Percentiles rank a stretch among this genome's conserved stretches.
Evolutionary conservation across 2,888 invertebrate species (phyloP).

Genomic region (Tenthredo livida): DNA sequence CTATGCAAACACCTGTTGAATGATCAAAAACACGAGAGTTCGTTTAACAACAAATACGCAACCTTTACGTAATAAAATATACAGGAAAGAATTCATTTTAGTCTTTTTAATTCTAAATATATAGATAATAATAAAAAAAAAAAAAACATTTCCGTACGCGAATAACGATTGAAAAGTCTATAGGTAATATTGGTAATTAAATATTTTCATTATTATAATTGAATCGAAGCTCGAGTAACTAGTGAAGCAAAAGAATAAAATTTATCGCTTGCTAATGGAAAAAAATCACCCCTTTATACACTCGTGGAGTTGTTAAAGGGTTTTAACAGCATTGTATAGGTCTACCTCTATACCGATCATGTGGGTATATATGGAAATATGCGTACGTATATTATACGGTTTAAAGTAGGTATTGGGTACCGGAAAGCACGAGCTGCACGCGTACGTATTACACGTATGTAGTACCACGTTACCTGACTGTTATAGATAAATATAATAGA

Average conservation of each 20-base stretch:
- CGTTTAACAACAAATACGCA: neutral
- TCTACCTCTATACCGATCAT: neutral
- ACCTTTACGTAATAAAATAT: neutral
- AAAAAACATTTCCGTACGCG: too few species aligned
- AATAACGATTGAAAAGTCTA: too few species aligned
- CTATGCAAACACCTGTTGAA: neutral
- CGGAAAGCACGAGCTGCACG: conserved; percentile 5
- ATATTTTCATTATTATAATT: too few species aligned
- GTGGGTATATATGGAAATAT: neutral
- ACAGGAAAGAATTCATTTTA: neutral
- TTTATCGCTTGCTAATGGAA: conserved; percentile 11
- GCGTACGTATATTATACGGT: neutral
- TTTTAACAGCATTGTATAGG: neutral
- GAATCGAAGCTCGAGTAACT: neutral
- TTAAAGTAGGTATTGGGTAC: neutral
- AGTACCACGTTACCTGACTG: too few species aligned
- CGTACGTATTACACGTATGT: neutral
- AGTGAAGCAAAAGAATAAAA: neutral
- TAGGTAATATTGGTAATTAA: too few species aligned
- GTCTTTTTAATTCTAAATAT: too few species aligned
- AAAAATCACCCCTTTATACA: conserved; percentile 10
- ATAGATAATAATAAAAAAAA: too few species aligned
- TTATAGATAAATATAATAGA: too few species aligned
- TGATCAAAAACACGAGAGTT: neutral
- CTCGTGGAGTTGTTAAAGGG: neutral